Percentiles rank a stretch among this genome's conserved stretches.
phyloP scores from a whole-genome alignment of 1,140 invertebrate species.

The Drosophila pruinosa region DNA sequence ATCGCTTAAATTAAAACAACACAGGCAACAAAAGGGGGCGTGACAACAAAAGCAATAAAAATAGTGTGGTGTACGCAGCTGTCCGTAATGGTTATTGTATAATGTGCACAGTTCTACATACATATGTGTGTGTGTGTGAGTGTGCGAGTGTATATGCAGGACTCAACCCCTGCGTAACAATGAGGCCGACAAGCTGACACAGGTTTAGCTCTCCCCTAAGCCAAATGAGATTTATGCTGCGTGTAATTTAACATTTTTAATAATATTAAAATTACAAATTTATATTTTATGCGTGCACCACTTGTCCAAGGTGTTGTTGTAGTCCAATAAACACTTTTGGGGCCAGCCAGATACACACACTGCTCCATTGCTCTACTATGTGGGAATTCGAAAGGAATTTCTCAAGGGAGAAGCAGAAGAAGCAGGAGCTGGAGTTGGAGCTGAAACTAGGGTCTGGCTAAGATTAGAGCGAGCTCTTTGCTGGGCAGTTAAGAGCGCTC shows the following conservation, averaged over 20 bases:
- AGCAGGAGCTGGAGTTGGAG: too few relatives aligned
- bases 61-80: conserved; percentile 75
- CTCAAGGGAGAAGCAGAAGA: neutral
- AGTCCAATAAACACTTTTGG: conserved; percentile 65
- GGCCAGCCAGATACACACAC: conserved; percentile 29
- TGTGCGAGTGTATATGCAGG: conserved; percentile 7
- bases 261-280: conserved; percentile 80
- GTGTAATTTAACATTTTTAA: conserved; percentile 77
- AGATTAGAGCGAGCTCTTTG: neutral
- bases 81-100: conserved; percentile 67
- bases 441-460: neutral
- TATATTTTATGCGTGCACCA: conserved; percentile 46
- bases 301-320: conserved; percentile 52
- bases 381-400: neutral
- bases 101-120: conserved; percentile 32
- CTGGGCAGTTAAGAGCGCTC: conserved; percentile 1
- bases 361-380: too few relatives aligned
- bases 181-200: conserved; percentile 68
- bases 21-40: conserved; percentile 30
- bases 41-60: conserved; percentile 67
- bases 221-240: conserved; percentile 74
- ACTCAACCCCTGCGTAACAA: conserved; percentile 49
- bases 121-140: conserved; percentile 6
- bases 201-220: neutral
- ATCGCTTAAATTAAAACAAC: conserved; percentile 77